Percentiles rank a stretch among this genome's conserved stretches.
Conservation (phyloP, 1,140 invertebrate genomes). For the Atta texana region DNA sequence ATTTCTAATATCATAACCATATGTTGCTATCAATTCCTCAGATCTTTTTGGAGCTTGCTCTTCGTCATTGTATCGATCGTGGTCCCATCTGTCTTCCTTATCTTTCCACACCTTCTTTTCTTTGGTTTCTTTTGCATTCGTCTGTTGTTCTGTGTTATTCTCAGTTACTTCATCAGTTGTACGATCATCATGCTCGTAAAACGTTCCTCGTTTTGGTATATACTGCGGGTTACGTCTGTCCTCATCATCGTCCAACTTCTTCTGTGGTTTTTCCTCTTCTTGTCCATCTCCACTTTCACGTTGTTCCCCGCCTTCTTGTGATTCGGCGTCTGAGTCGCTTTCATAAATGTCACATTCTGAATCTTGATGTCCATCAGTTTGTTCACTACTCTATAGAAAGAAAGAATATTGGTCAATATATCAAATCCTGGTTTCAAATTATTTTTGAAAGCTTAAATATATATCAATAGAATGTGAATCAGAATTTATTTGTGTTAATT, state of each 20-base stretch:
- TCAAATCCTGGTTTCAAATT: background rate
- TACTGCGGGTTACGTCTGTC: slow-evolving; percentile 98
- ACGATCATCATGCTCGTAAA: slow-evolving; percentile 98
- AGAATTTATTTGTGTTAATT: background rate
- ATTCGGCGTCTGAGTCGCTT: slow-evolving; percentile 84
- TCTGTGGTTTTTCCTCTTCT: slow-evolving; percentile 87
- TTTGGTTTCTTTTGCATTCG: slow-evolving; percentile 83
- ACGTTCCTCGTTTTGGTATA: slow-evolving; percentile 97
- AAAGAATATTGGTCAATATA: background rate
- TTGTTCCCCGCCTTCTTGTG: slow-evolving; percentile 82
- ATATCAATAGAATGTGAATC: background rate
- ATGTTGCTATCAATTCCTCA: slow-evolving; percentile 94
- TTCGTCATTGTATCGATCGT: slow-evolving; percentile 95
- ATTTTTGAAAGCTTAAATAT: background rate
- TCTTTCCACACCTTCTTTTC: slow-evolving; percentile 89
- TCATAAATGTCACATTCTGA: slow-evolving; percentile 85
- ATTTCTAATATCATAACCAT: slow-evolving; percentile 97
- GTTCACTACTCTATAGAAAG: slow-evolving; percentile 83
- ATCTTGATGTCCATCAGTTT: slow-evolving; percentile 85
- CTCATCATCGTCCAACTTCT: slow-evolving; percentile 96
- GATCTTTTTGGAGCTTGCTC: slow-evolving; percentile 95
- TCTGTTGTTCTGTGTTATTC: slow-evolving; percentile 79
- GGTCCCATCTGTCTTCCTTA: slow-evolving; percentile 93
- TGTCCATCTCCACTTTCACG: slow-evolving; percentile 89
- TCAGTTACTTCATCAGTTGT: slow-evolving; percentile 90